A percentile compares a stretch with the other conserved stretches of the same genome.
These are phyloP conservation scores for Epizoanthus fatuus DNA, from an alignment of 92 coral and sea anemone genomes.

Conservation along the genomic window DNA sequence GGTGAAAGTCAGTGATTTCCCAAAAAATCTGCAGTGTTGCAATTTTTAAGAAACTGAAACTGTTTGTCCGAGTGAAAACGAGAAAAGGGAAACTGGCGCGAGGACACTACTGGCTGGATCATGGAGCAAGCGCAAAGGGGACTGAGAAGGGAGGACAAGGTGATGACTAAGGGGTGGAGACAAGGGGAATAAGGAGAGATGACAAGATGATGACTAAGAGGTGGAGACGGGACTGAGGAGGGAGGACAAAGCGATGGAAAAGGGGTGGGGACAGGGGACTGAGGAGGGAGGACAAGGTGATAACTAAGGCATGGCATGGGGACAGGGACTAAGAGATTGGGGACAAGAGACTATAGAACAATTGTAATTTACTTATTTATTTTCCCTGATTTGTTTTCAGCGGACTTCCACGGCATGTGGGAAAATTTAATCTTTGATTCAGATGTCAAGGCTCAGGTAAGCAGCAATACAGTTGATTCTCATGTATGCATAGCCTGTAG, in stretches of 20 bases:
- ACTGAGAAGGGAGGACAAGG: not conserved
- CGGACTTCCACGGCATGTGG: conserved; percentile 97
- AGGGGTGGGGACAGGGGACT: too few relatives aligned
- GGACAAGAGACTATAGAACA: too few relatives aligned
- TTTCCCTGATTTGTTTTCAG: conserved; percentile 32
- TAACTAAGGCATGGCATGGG: too few relatives aligned
- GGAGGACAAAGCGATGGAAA: not conserved
- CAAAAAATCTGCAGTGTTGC: too few relatives aligned
- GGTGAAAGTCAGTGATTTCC: too few relatives aligned
- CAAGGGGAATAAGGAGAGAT: not conserved
- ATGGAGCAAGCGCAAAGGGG: too few relatives aligned
- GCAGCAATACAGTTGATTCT: not conserved
- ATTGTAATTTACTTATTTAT: not conserved
- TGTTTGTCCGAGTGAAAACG: too few relatives aligned
- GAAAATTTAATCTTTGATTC: conserved; percentile 95
- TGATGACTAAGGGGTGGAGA: not conserved
- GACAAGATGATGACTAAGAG: not conserved
- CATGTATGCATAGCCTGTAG: not conserved
- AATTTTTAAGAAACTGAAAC: not conserved
- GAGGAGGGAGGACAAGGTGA: too few relatives aligned
- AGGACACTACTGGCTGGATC: not conserved
- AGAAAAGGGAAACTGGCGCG: too few relatives aligned
- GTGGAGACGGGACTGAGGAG: not conserved
- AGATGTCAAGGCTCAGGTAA: conserved; percentile 96
- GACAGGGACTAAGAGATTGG: too few relatives aligned